Base-by-base conservation (phyloP, 2,797 vertebrate species). In the Microctenopoma steveboyesi region DNA sequence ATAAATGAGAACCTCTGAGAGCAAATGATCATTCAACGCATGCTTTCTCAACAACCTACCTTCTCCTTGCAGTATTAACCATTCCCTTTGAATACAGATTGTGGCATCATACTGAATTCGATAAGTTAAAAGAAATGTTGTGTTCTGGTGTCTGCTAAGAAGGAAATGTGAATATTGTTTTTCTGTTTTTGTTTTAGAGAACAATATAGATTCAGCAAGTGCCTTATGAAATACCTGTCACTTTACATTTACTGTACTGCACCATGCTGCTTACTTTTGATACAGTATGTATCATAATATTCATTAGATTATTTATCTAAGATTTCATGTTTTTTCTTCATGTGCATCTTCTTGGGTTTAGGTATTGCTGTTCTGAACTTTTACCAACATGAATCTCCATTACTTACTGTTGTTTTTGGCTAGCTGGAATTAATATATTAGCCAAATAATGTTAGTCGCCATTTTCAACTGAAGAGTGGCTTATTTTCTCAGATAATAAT, bases 171-270 rank as follows among this genome's bases (percentile, higher is more conserved):
- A 42, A 59, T 62, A 3, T 54, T 40, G 35, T 55, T 61, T 3
- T 57, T 49, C 30, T 33, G 16, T 33, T 35, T 35, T 6, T 22
- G 18, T 69, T 68, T 72, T 33, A 48, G 10, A 58, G 6, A 49
- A 37, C 15, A 22, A 13, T 42, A 8, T 28, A 53, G 58, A 70
- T 85, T 89, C 75, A 84, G 42, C 54, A 86, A 88, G 87, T 90
- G 91, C 89, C 89, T 92, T 81, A 18, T 72, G 30, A 81, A 71
- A 67, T n/a, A 50, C 69, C 37, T 60, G 13, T 71, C 1, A 70
- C 71, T 69, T 75, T 53, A 47, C 16, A 49, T 62, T 49, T 39
- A 28, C 54, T 57, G 42, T 59, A 72, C 62, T 64, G 48, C 74
- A 55, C 37, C 40, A 30, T 71, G 80, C 83, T 82, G 81, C 79